Conservation (phyloP, 2,797 vertebrate species). For the Poeciliopsis paucimaculata region DNA sequence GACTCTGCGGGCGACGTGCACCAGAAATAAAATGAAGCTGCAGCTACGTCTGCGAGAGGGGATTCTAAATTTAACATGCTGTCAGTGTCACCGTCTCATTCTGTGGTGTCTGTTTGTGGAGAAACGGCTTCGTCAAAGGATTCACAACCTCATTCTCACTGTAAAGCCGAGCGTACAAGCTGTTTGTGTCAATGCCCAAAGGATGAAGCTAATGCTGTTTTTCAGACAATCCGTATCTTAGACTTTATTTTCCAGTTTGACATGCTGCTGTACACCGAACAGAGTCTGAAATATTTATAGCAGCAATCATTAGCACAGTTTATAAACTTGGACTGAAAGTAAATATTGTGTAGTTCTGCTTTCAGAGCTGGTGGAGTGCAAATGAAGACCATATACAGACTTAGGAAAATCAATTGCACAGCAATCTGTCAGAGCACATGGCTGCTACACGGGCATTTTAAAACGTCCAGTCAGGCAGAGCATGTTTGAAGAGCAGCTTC, state of each 20-base stretch:
- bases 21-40: constrained; percentile 25
- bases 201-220: not conserved
- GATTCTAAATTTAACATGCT: constrained; percentile 12
- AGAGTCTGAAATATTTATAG: constrained; percentile 19
- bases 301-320: constrained; percentile 16
- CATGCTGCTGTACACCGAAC: not conserved
- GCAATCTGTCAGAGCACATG: constrained; percentile 61
- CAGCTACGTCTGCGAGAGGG: not conserved
- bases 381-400: constrained; percentile 53
- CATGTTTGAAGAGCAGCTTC: constrained; percentile 60
- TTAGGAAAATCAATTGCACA: constrained; percentile 66
- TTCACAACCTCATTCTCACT: constrained; percentile 3
- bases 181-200: not conserved
- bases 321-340: constrained; percentile 25
- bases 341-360: constrained; percentile 27
- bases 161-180: constrained; percentile 9
- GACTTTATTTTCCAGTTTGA: constrained; percentile 10
- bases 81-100: constrained; percentile 1
- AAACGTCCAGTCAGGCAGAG: constrained; percentile 56
- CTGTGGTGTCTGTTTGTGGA: not conserved
- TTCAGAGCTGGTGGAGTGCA: constrained; percentile 41
- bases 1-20: constrained; percentile 1
- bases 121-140: constrained; percentile 5
- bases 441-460: constrained; percentile 56
- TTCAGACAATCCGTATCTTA: not conserved